A percentile compares a stretch with the other conserved stretches of the same genome.
Conservation (phyloP, 1,140 invertebrate genomes). For the Eupristina koningsbergeri region DNA sequence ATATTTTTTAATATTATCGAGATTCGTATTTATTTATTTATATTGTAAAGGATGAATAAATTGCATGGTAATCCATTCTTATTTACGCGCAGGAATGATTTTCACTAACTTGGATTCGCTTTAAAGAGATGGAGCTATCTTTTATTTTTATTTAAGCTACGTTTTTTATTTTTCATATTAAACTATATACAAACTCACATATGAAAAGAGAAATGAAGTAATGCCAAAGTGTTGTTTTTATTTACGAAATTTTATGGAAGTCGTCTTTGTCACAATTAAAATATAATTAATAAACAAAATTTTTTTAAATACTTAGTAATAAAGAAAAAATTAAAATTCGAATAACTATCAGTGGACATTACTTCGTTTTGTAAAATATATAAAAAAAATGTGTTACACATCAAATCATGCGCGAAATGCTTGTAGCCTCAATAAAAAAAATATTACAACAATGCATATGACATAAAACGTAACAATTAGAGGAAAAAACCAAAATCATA, state of each 20-base stretch:
- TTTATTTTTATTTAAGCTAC: slow-evolving; percentile 41
- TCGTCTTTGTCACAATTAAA: not conserved
- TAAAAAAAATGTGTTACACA: slow-evolving; percentile 32
- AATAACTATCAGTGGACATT: not conserved
- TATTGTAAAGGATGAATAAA: not conserved
- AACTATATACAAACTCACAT: slow-evolving; percentile 51
- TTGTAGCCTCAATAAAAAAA: not conserved
- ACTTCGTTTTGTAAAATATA: slow-evolving; percentile 32
- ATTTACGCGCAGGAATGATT: slow-evolving; percentile 33
- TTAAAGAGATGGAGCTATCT: slow-evolving; percentile 39
- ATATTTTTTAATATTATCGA: not conserved
- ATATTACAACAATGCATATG: not conserved
- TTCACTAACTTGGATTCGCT: slow-evolving; percentile 23
- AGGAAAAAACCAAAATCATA: not conserved
- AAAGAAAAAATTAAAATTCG: not conserved
- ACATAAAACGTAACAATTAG: not conserved
- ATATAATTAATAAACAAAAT: not conserved
- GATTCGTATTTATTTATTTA: slow-evolving; percentile 26
- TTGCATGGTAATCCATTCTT: not conserved
- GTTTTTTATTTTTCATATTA: slow-evolving; percentile 36
- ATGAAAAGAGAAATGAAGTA: slow-evolving; percentile 36
- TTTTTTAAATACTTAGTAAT: not conserved
- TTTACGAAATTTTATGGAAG: not conserved
- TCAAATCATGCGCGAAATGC: not conserved
- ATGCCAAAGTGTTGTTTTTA: not conserved